Conservation (phyloP, 92 coral and sea anemone species). For the Parazoanthus atlanticus region DNA sequence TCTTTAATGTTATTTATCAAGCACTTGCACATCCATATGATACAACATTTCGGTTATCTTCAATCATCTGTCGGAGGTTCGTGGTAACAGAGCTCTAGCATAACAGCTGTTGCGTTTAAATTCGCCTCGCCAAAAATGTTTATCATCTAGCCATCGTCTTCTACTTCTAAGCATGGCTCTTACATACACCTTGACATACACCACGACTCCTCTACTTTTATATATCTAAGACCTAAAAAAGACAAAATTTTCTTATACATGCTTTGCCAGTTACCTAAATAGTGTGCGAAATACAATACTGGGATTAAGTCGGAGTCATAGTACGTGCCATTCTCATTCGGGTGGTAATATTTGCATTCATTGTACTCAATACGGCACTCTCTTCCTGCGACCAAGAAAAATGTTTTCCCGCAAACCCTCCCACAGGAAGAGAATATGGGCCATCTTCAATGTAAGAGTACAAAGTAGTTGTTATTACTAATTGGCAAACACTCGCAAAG, state of each 20-base stretch:
- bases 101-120: slow-evolving; percentile 15
- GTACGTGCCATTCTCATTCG: slow-evolving; percentile 3
- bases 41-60: background rate
- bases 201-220: slow-evolving; percentile 1
- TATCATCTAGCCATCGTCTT: background rate
- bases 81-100: slow-evolving; percentile 13
- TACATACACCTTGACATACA: background rate
- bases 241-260: slow-evolving; percentile 10
- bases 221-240: background rate
- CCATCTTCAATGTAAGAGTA: background rate
- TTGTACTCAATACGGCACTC: background rate
- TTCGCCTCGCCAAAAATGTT: background rate
- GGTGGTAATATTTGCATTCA: background rate
- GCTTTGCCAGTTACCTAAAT: slow-evolving; percentile 37
- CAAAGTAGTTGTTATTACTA: background rate
- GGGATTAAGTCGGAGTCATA: slow-evolving; percentile 32
- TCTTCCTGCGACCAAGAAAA: slow-evolving; percentile 23
- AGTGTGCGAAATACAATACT: slow-evolving; percentile 42
- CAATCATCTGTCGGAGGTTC: slow-evolving; percentile 10
- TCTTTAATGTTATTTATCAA: background rate
- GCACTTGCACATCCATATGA: background rate
- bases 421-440: slow-evolving; percentile 25
- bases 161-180: slow-evolving; percentile 24
- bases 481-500: background rate
- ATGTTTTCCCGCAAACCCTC: slow-evolving; percentile 3